These are phyloP conservation scores for Astyanax mexicanus DNA, from an alignment of 2,797 vertebrate species.

Conservation along the genomic window DNA sequence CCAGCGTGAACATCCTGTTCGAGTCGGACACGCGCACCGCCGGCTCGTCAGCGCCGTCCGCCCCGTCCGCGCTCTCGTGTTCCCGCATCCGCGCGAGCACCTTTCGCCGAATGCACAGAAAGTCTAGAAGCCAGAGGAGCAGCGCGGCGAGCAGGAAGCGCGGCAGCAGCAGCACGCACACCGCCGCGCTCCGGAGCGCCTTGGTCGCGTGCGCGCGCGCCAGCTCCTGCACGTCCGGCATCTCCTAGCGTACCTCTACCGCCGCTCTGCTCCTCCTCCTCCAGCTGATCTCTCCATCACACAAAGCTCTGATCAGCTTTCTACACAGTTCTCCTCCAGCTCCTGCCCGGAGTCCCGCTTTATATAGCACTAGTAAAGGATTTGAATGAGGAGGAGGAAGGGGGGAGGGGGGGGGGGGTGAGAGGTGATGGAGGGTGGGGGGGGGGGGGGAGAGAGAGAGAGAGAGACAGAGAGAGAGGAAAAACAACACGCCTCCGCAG, in stretches of 20 bases:
- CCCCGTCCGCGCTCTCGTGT: conserved; percentile 52
- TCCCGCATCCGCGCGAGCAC: conserved; percentile 82
- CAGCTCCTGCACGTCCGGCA: conserved; percentile 86
- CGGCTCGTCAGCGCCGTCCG: conserved; percentile 85
- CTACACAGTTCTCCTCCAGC: not conserved
- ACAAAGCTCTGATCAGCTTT: not conserved
- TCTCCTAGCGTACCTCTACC: conserved; percentile 51
- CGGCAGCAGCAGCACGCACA: conserved; percentile 93
- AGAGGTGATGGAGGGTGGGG: conserved; percentile 30
- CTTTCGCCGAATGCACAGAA: conserved; percentile 93
- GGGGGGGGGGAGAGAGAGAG: not conserved
- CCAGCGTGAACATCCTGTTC: conserved; percentile 94
- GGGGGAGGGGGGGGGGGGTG: not conserved
- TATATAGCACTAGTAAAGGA: conserved; percentile 89
- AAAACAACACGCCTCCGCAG: conserved; percentile 88
- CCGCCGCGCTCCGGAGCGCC: conserved; percentile 88
- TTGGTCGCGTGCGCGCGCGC: conserved; percentile 86
- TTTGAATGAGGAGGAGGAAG: conserved; percentile 79
- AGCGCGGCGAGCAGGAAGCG: conserved; percentile 93
- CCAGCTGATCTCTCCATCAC: conserved; percentile 31
- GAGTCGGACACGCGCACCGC: conserved; percentile 94
- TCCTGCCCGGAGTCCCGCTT: conserved; percentile 78
- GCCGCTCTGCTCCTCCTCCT: not conserved
- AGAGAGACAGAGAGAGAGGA: conserved; percentile 47
- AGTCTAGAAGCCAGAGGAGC: conserved; percentile 96